Percentiles rank a stretch among this genome's conserved stretches.
These are phyloP conservation scores for Denticeps clupeoides DNA, from an alignment of 2,797 vertebrate species.

Conservation along the genomic window DNA sequence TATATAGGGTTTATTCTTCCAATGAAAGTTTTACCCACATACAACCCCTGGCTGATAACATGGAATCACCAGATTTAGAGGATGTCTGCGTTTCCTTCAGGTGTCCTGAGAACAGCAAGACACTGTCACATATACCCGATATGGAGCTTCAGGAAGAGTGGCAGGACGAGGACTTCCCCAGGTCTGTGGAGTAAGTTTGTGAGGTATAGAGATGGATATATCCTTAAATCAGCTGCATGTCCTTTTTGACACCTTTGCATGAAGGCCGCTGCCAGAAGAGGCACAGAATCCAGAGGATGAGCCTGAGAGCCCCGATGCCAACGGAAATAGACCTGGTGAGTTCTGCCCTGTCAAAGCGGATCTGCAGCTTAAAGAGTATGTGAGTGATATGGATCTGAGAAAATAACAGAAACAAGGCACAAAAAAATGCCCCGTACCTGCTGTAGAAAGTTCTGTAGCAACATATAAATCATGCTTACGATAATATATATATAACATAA, in stretches of 20 bases:
- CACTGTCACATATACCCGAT: conserved; percentile 34
- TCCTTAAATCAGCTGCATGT: no score
- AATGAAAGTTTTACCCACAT: no score
- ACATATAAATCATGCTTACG: no score
- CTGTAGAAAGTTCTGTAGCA: no score
- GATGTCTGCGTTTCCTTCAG: conserved; percentile 22
- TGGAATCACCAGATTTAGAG: no score
- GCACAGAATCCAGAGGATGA: conserved; percentile 31
- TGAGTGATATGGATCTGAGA: no score
- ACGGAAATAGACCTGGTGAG: conserved; percentile 35
- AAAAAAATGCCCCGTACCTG: no score
- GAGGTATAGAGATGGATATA: not conserved
- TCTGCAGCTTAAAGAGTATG: no score
- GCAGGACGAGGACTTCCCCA: conserved; percentile 64
- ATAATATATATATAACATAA: no score
- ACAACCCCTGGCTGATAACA: no score
- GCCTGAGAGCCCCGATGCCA: conserved; percentile 19
- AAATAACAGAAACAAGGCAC: no score
- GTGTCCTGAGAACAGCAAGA: conserved; percentile 12
- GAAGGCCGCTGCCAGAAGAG: conserved; percentile 55
- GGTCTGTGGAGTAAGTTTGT: conserved; percentile 29
- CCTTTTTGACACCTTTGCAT: not conserved
- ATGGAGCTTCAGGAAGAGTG: conserved; percentile 62
- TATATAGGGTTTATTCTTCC: no score
- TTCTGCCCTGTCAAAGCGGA: not conserved